Base-by-base conservation (phyloP, 2,113 vertebrate species). In the Dasyprocta punctata region DNA sequence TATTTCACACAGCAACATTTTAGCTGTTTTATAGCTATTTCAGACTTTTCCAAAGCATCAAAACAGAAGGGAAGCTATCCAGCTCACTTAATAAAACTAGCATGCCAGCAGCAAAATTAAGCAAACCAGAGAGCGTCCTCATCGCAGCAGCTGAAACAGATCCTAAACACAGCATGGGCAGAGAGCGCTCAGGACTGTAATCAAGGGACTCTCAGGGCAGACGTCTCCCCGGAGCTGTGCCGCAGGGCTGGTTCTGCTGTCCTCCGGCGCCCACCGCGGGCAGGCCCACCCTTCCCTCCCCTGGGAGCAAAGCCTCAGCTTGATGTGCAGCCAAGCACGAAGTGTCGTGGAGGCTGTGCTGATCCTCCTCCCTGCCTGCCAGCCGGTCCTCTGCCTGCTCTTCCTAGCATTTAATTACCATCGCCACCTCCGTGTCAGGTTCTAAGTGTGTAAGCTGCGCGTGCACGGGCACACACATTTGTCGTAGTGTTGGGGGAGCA, bases 71-170 rank as follows among this genome's bases (percentile, higher is more conserved):
- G 33, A 96, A 89, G 56, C 63, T 65, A 67, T 80, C 36, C 36
- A 90, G 77, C 11, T 69, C 33, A 89, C 38, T 88, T 88, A 86
- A 75, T 65, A 89, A 80, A 85, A 92, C 33, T 78, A 61, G 63
- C 38, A 56, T 41, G 63, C 38, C 24, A 67, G n/a, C 22, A 90
- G 61, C 30, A 91, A 81, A 95, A 80, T 71, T 30, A 89, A 77
- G 60, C 56, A 52, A 90, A 54, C 16, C 44, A 63, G 14, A 54
- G 88, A 41, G 1, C 9, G 26, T 22, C 61, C 36, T 86, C 52
- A 28, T 44, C 52, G 52, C 71, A 33, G 65, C 22, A 75, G 19
- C 49, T 90, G 30, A 87, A 77, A 87, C 19, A n/a, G 17, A 95
- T 77, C 49, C 28, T 93, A 67, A 90, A n/a, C 60, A 71, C 85